Percentiles rank a stretch among this genome's conserved stretches.
Evolutionary conservation across 2,113 vertebrate species (phyloP).

Genomic region (Polypterus bichir): DNA sequence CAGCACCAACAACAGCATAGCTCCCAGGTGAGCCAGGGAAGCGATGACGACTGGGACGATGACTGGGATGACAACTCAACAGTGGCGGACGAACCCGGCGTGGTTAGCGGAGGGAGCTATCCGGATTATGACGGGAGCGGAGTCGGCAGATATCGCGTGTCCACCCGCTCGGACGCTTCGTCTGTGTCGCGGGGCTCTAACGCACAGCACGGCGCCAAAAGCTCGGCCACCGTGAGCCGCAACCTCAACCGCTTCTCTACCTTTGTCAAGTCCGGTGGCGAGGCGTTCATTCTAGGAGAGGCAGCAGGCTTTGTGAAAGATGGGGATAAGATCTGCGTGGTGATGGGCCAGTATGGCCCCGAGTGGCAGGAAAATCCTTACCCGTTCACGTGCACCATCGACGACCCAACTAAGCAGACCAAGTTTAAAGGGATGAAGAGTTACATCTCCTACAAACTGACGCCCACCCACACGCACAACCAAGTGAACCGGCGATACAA

Average conservation of each 20-base stretch:
- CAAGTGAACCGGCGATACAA: slow-evolving; percentile 87
- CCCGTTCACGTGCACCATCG: slow-evolving; percentile 80
- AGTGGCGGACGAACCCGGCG: slow-evolving; percentile 77
- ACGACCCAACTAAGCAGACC: slow-evolving; percentile 95
- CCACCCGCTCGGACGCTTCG: slow-evolving; percentile 49
- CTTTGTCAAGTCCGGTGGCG: slow-evolving; percentile 89
- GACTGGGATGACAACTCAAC: slow-evolving; percentile 96
- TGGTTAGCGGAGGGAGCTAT: slow-evolving; percentile 46
- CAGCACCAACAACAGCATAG: slow-evolving; percentile 9
- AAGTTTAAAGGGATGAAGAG: slow-evolving; percentile 99
- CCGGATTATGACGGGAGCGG: slow-evolving; percentile 62
- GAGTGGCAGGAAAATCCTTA: slow-evolving; percentile 97
- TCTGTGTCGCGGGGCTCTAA: slow-evolving; percentile 20
- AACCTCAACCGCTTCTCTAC: slow-evolving; percentile 94
- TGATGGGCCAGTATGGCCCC: slow-evolving; percentile 70
- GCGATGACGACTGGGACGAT: slow-evolving; percentile 85
- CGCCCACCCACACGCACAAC: slow-evolving; percentile 73
- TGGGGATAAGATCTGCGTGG: slow-evolving; percentile 86
- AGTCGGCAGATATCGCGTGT: slow-evolving; percentile 56
- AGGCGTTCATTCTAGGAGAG: slow-evolving; percentile 91
- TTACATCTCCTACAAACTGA: slow-evolving; percentile 89
- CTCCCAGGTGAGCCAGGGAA: slow-evolving; percentile 65
- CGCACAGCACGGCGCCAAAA: slow-evolving; percentile 59
- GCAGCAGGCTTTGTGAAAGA: slow-evolving; percentile 82
- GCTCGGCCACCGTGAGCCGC: slow-evolving; percentile 78